Evolutionary conservation across 2,797 vertebrate genomes (phyloP).

Genomic region (Perdix hodgsoniae): DNA sequence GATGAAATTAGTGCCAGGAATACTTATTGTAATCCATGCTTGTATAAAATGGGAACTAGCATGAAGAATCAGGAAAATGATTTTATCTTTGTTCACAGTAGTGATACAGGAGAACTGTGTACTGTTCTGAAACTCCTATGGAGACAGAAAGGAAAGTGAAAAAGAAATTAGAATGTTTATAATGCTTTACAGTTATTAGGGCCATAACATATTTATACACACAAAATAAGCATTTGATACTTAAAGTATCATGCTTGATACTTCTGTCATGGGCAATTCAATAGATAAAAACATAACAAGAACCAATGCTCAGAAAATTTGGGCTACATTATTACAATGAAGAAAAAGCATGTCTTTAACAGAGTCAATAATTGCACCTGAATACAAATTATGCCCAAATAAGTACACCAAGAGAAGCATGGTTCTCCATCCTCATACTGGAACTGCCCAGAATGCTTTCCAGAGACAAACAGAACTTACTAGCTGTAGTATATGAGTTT

Average conservation of each 20-base stretch:
- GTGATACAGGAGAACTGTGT: neutral
- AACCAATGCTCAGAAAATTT: neutral
- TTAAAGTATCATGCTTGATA: neutral
- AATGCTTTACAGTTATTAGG: neutral
- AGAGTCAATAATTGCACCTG: neutral
- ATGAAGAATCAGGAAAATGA: neutral
- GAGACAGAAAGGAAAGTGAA: neutral
- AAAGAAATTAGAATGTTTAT: neutral
- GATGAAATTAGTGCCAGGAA: neutral
- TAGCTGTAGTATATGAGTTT: rapidly evolving
- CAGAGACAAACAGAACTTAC: neutral
- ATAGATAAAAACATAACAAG: neutral
- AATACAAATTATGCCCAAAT: neutral
- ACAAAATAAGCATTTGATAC: neutral
- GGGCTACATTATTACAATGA: neutral
- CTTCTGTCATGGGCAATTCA: neutral
- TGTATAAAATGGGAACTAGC: neutral
- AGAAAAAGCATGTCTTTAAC: neutral
- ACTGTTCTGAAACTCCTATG: neutral
- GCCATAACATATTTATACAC: neutral
- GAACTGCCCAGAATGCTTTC: neutral
- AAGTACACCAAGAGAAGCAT: neutral
- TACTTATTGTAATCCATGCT: neutral
- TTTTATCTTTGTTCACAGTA: constrained; percentile 18
- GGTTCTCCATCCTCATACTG: neutral